Evolutionary conservation across 2,888 invertebrate species (phyloP).

Genomic region (Apamea anceps): DNA sequence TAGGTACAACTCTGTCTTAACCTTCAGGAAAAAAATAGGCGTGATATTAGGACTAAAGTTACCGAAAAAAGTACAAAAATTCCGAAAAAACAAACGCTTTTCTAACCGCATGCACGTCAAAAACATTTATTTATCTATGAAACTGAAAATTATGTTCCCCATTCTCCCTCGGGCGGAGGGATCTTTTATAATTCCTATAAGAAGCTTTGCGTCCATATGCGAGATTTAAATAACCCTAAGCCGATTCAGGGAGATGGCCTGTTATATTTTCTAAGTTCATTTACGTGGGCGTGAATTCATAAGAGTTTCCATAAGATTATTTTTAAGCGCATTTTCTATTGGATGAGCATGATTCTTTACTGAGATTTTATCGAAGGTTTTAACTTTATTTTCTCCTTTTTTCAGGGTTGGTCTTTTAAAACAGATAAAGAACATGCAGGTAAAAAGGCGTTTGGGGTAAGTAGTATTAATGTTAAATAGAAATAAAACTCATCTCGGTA

Average conservation of each 20-base stretch:
- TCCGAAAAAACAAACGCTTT: not conserved
- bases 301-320: constrained; percentile 24
- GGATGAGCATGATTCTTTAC: constrained; percentile 17
- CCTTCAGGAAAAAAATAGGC: too few relatives aligned
- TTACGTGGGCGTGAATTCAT: constrained; percentile 20
- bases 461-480: too few relatives aligned
- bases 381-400: not conserved
- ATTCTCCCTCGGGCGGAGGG: constrained; percentile 9
- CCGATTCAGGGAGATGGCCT: constrained; percentile 40
- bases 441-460: not conserved
- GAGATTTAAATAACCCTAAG: constrained; percentile 58
- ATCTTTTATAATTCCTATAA: constrained; percentile 51
- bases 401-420: not conserved
- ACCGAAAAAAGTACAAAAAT: too few relatives aligned
- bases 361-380: not conserved
- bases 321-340: constrained; percentile 39
- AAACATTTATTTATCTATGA: constrained; percentile 32
- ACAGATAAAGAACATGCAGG: not conserved
- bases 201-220: constrained; percentile 52
- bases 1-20: too few relatives aligned
- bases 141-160: constrained; percentile 24
- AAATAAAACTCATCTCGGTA: too few relatives aligned
- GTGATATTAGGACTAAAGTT: too few relatives aligned
- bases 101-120: not conserved
- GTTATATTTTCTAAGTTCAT: constrained; percentile 38